Evolutionary conservation across 2,113 vertebrate genomes (phyloP).

Genomic region (Clarias magur): DNA sequence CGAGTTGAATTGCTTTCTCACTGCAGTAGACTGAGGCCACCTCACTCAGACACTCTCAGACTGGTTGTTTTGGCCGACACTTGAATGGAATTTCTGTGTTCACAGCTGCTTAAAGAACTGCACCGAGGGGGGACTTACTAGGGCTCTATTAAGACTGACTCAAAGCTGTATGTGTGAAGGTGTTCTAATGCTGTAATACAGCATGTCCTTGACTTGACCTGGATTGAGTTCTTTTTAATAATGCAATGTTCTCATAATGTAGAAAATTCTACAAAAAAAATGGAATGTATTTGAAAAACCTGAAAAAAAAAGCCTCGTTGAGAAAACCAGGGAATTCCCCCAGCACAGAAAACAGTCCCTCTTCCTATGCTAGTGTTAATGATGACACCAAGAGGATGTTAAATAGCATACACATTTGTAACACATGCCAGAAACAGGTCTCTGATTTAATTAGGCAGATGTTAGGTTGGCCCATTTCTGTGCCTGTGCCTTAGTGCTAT

Average conservation of each 20-base stretch:
- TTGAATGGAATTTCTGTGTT: neutral
- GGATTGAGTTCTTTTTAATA: neutral
- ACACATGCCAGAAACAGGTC: constrained; percentile 23
- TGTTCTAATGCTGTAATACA: neutral
- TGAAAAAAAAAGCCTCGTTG: neutral
- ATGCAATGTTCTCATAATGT: neutral
- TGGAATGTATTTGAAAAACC: neutral
- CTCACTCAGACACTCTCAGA: neutral
- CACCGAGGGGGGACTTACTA: too few relatives aligned
- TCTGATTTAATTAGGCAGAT: constrained; percentile 25
- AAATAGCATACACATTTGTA: neutral
- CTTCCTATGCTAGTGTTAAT: neutral
- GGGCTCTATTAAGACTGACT: neutral
- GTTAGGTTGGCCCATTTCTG: constrained; percentile 30
- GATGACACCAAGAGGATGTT: constrained; percentile 11
- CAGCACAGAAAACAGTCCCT: neutral
- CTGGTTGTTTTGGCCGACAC: neutral
- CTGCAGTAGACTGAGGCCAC: neutral
- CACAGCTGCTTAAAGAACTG: neutral
- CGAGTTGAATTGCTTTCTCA: neutral
- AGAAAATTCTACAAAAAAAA: neutral
- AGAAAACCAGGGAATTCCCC: neutral
- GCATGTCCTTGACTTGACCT: neutral
- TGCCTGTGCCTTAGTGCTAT: constrained; percentile 15
- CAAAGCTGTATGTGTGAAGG: neutral